These are phyloP conservation scores for Tragelaphus imberbis DNA, from an alignment of 2,113 vertebrate species.

Conservation along the genomic window DNA sequence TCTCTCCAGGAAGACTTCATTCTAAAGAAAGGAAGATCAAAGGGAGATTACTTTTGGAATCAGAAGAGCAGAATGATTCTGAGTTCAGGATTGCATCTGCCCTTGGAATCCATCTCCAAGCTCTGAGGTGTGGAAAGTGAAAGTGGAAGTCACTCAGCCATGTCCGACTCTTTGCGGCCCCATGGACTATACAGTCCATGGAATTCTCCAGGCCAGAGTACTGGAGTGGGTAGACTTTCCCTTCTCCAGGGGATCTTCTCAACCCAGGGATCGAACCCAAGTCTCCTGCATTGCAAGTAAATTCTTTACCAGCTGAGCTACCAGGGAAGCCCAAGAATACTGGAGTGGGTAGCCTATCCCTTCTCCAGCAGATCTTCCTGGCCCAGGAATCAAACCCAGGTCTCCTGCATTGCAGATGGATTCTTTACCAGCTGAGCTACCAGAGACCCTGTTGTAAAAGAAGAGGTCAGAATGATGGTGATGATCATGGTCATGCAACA, in stretches of 20 bases:
- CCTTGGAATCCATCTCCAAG: background rate
- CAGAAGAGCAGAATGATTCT: background rate
- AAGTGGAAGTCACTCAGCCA: accelerated
- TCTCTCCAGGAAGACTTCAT: background rate
- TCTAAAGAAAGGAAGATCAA: background rate
- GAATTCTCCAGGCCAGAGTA: background rate
- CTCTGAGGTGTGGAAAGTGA: background rate
- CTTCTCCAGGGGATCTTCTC: background rate
- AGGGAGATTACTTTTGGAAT: background rate
- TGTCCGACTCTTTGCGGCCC: background rate
- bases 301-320: no score
- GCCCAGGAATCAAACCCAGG: background rate
- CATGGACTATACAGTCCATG: background rate
- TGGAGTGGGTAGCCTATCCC: no score
- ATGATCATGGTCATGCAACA: background rate
- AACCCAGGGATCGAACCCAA: background rate
- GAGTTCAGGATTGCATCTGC: background rate
- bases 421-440: background rate
- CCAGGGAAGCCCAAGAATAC: no score
- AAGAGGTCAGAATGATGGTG: background rate
- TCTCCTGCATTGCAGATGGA: background rate
- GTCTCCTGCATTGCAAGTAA: no score
- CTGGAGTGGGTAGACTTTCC: background rate
- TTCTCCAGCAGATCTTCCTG: no score
- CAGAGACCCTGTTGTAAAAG: background rate